A percentile compares a stretch with the other conserved stretches of the same genome.
Conservation (phyloP, 2,888 invertebrate genomes). For the Eupithecia inturbata region DNA sequence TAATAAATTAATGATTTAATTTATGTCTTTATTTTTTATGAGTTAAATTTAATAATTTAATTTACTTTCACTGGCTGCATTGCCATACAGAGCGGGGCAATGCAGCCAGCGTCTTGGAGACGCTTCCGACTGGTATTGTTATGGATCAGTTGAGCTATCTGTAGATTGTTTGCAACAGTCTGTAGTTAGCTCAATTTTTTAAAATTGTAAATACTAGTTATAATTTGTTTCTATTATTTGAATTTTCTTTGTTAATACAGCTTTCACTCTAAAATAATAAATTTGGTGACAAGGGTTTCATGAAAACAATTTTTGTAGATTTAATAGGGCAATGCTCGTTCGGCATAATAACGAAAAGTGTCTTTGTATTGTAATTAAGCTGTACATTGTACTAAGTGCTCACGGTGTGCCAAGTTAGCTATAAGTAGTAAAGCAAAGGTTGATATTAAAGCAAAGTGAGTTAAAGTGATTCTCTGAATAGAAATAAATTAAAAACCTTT, state of each 20-base stretch:
- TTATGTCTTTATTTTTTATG: background rate
- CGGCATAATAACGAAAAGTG: slow-evolving; percentile 44
- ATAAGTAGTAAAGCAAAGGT: slow-evolving; percentile 66
- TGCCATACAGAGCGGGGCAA: no score
- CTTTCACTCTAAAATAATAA: background rate
- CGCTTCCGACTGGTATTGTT: no score
- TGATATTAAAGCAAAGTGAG: slow-evolving; percentile 63
- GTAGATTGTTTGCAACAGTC: no score
- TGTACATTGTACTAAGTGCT: slow-evolving; percentile 71
- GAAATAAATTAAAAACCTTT: slow-evolving; percentile 61
- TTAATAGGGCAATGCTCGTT: slow-evolving; percentile 28
- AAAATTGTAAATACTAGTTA: no score
- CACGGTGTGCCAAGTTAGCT: slow-evolving; percentile 79
- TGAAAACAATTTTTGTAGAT: slow-evolving; percentile 1
- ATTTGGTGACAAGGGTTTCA: slow-evolving; percentile 13
- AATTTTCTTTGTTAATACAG: no score
- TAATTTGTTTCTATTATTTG: no score
- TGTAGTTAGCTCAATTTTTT: no score
- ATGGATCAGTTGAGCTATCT: no score
- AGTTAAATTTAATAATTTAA: background rate
- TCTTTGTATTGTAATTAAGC: slow-evolving; percentile 55
- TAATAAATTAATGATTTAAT: background rate
- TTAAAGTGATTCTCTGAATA: slow-evolving; percentile 65
- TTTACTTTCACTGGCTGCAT: background rate
- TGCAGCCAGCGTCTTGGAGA: no score